A percentile compares a stretch with the other conserved stretches of the same genome.
Conservation (phyloP, 1,140 invertebrate genomes). For the Nasonia giraulti region DNA sequence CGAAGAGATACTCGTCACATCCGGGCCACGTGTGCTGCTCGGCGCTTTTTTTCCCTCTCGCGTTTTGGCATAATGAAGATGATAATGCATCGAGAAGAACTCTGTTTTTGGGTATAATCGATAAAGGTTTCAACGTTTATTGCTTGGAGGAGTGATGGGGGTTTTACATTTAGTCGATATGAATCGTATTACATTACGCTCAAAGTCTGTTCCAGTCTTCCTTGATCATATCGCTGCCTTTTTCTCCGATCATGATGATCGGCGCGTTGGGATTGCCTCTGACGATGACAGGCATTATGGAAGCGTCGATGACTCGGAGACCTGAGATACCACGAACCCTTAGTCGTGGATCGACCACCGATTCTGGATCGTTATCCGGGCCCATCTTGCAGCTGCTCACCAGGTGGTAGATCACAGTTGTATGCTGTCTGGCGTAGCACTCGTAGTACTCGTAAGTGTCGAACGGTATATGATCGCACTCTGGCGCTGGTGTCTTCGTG, state of each 20-base stretch:
- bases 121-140: background rate
- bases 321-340: constrained; percentile 67
- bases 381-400: constrained; percentile 80
- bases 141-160: background rate
- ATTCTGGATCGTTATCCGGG: constrained; percentile 61
- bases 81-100: background rate
- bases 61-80: background rate
- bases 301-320: constrained; percentile 70
- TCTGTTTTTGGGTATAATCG: background rate
- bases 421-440: background rate
- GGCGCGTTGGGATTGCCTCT: constrained; percentile 75
- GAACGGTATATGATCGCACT: constrained; percentile 51
- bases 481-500: constrained; percentile 63
- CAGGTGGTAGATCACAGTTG: constrained; percentile 66
- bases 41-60: background rate
- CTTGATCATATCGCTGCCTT: constrained; percentile 59
- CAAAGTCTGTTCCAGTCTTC: background rate
- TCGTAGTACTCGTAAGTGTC: constrained; percentile 36
- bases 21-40: background rate
- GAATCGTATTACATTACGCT: background rate
- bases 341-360: constrained; percentile 67
- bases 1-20: background rate
- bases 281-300: constrained; percentile 68
- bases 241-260: constrained; percentile 78
- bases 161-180: background rate